phyloP scores from a whole-genome alignment of 2,888 invertebrate species.

The Spodoptera picta region DNA sequence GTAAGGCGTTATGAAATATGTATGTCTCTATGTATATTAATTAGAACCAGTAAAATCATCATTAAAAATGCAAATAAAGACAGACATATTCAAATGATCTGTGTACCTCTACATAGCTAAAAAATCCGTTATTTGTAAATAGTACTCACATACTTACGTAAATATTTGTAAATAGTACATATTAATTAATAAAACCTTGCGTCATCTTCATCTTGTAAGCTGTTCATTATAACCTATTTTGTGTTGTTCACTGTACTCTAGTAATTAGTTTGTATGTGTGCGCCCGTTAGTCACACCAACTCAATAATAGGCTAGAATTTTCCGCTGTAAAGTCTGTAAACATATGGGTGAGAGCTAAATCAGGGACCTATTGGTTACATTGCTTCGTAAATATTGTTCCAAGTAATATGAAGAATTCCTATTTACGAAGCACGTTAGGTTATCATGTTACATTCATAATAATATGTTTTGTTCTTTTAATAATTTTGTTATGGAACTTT shows the following conservation, averaged over 20 bases:
- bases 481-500: no score
- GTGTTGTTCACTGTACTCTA: not conserved
- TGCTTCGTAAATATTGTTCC: conserved; percentile 23
- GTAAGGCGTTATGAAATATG: no score
- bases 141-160: not conserved
- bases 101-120: no score
- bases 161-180: no score
- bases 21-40: no score
- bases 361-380: conserved; percentile 7
- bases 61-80: conserved; percentile 3
- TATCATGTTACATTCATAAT: conserved; percentile 25
- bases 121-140: not conserved
- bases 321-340: conserved; percentile 21
- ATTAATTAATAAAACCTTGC: not conserved
- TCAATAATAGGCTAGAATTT: conserved; percentile 19
- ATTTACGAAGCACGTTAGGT: conserved; percentile 12
- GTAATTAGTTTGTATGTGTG: not conserved
- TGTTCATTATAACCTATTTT: not conserved
- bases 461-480: conserved; percentile 2
- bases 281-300: conserved; percentile 7
- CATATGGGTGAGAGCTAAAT: conserved; percentile 15
- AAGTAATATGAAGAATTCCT: conserved; percentile 7
- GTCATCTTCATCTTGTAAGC: not conserved
- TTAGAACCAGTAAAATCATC: not conserved
- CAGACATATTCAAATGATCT: not conserved